Conservation (phyloP, 2,888 invertebrate species). For the Tetragonula carbonaria region DNA sequence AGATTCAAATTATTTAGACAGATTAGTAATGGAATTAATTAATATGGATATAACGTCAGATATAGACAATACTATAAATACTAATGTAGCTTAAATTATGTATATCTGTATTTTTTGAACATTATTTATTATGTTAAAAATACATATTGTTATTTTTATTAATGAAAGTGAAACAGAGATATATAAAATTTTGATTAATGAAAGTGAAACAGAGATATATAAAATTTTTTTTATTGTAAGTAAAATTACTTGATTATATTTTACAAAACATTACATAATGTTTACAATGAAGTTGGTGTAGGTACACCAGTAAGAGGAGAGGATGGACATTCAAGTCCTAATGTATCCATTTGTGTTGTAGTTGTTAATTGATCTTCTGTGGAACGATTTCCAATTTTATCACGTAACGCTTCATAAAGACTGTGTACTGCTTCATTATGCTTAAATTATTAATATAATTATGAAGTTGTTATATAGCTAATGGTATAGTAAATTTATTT, state of each 20-base stretch:
- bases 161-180: conserved; percentile 16
- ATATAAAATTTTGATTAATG: conserved; percentile 27
- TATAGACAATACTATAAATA: conserved; percentile 3
- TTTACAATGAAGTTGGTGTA: conserved; percentile 50
- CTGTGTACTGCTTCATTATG: conserved; percentile 94
- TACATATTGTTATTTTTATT: conserved; percentile 20
- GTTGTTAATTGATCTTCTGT: conserved; percentile 88
- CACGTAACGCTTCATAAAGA: conserved; percentile 90
- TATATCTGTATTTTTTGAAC: neutral
- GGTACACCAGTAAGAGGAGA: conserved; percentile 83
- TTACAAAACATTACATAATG: neutral
- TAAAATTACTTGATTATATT: conserved; percentile 16
- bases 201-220: conserved; percentile 23
- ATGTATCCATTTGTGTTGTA: conserved; percentile 86
- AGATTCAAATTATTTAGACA: conserved; percentile 78
- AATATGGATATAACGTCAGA: conserved; percentile 40
- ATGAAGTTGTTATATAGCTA: neutral
- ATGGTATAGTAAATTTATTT: neutral
- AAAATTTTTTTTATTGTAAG: conserved; percentile 23
- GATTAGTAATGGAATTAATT: conserved; percentile 69
- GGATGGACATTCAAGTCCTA: conserved; percentile 91
- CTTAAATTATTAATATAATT: conserved; percentile 78
- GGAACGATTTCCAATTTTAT: conserved; percentile 88
- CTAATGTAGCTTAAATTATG: conserved; percentile 31
- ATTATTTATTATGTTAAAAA: conserved; percentile 14